phyloP scores from a whole-genome alignment of 2,797 vertebrate species.

The Cygnus olor region DNA sequence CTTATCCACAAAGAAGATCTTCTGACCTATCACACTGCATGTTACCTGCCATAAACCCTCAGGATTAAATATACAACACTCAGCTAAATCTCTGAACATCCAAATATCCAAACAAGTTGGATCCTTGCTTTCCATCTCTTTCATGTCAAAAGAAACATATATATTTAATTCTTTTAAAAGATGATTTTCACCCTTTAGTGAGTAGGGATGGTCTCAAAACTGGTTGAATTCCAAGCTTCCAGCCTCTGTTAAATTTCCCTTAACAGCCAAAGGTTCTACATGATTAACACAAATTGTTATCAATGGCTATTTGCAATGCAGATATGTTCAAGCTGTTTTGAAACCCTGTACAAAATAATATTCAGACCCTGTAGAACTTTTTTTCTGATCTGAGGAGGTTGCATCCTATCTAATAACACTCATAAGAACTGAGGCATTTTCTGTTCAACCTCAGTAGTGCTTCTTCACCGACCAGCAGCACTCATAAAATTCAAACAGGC shows the following conservation, averaged over 20 bases:
- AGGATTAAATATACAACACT: background rate
- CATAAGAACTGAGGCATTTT: background rate
- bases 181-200: background rate
- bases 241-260: background rate
- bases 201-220: background rate
- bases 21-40: background rate
- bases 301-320: background rate
- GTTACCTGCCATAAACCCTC: background rate
- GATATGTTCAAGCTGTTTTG: background rate
- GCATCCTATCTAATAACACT: background rate
- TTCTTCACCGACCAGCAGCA: background rate
- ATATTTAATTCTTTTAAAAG: background rate
- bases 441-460: background rate
- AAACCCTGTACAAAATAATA: background rate
- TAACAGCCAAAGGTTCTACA: background rate
- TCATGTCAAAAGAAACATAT: background rate
- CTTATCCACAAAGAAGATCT: background rate
- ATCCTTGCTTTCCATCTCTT: background rate
- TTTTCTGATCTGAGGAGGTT: background rate
- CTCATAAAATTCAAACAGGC: background rate
- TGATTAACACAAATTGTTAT: background rate
- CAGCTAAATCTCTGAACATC: background rate
- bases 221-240: background rate
- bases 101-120: background rate
- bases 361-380: background rate